A percentile compares a stretch with the other conserved stretches of the same genome.
These are phyloP conservation scores for Pharmacophagus antenor DNA, from an alignment of 2,888 invertebrate species.

Conservation along the genomic window DNA sequence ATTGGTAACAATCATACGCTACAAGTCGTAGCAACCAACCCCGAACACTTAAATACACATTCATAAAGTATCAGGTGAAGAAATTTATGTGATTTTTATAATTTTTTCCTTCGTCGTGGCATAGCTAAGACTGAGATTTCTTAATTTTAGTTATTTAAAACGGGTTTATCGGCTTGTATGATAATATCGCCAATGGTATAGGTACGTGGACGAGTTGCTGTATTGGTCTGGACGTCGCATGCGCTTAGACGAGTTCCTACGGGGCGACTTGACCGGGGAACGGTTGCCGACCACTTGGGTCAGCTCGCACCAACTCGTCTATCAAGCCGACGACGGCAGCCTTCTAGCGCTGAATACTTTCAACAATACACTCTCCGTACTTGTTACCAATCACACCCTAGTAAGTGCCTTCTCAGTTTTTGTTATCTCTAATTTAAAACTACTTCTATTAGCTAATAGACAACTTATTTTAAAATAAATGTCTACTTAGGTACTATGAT, in stretches of 20 bases:
- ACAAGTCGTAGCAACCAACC: too few species aligned
- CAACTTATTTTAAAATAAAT: too few species aligned
- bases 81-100: too few species aligned
- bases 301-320: constrained; percentile 90
- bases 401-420: constrained; percentile 71
- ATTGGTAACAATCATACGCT: too few species aligned
- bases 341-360: constrained; percentile 89
- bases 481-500: too few species aligned
- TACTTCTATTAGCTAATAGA: too few species aligned
- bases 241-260: constrained; percentile 91
- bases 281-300: constrained; percentile 91
- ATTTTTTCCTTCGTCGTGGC: too few species aligned
- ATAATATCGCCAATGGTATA: constrained; percentile 48
- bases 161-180: background rate
- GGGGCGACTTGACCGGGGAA: constrained; percentile 86
- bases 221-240: constrained; percentile 94
- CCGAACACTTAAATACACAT: too few species aligned
- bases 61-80: too few species aligned
- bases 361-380: constrained; percentile 88
- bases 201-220: constrained; percentile 92
- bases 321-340: constrained; percentile 92
- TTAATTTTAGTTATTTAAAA: too few species aligned
- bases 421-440: too few species aligned
- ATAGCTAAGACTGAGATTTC: too few species aligned
- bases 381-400: constrained; percentile 93